A percentile compares a stretch with the other conserved stretches of the same genome.
Evolutionary conservation across 2,113 vertebrate genomes (phyloP).

Genomic region (Irena cyanogastra): DNA sequence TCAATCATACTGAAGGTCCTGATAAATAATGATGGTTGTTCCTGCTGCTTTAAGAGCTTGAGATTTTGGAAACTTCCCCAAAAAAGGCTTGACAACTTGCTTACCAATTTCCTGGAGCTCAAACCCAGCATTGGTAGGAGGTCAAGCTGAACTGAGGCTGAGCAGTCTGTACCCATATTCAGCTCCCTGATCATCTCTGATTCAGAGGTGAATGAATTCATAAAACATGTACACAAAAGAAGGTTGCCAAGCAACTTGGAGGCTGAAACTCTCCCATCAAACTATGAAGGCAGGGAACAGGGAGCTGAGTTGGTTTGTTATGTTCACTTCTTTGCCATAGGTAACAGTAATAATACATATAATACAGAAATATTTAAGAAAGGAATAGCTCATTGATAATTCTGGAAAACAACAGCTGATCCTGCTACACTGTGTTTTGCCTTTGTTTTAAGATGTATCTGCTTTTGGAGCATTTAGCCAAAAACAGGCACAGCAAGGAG

Average conservation of each 20-base stretch:
- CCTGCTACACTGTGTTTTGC: neutral
- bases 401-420: neutral
- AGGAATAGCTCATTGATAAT: neutral
- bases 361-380: neutral
- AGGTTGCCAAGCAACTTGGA: constrained; percentile 74
- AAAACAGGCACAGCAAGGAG: neutral
- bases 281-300: neutral
- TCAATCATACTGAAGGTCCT: neutral
- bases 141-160: neutral
- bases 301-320: neutral
- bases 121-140: neutral
- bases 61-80: neutral
- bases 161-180: neutral
- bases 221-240: constrained; percentile 52
- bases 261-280: constrained; percentile 18
- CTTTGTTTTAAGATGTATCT: neutral
- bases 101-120: neutral
- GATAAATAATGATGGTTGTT: neutral
- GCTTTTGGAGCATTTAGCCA: neutral
- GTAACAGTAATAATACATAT: neutral
- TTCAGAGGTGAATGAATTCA: constrained; percentile 66
- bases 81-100: neutral
- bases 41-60: neutral
- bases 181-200: constrained; percentile 49
- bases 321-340: neutral